Evolutionary conservation across 2,888 invertebrate genomes (phyloP), one percentile per base, ranked within the genome.

Genomic region (Philopedon plagiatum): DNA sequence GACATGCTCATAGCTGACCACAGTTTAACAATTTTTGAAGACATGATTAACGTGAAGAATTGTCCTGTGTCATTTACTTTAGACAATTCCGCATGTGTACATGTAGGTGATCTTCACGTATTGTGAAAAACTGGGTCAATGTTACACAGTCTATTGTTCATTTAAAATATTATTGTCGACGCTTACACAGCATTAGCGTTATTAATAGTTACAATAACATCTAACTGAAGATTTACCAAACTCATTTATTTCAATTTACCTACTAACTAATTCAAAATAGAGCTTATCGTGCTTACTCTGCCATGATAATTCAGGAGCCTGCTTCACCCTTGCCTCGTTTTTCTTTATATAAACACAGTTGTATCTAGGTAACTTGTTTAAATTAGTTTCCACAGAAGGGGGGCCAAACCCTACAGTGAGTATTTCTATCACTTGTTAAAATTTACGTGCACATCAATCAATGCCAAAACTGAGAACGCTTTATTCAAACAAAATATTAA

Each of bases 401-500:
- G 1, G 1, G 21, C n/a, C 8, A 54, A 29, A 54, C 13, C 51
- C 63, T n/a, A 23, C 29, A 62, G 26, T 29, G 51, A 63, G 54
- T 63, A 37, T 63, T 51, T 11, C 63, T 63, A 63, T 51, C 63
- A 63, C 54, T 34, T 63, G 63, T 51, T 23, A 54, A 23, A 37
- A 63, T 63, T 54, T 41, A 34, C 39, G 34, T 19, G 15, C 34
- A 49, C 63, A 63, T 63, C 37, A 34, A 63, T 63, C 63, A 63
- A 63, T 34, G 63, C 37, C 63, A 49, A 63, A 63, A 63, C 37
- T 63, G 13, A 13, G 37, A 15, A 63, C 51, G 26, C 51, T 34
- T 51, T 54, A 32, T 63, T 63, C 54, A 63, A 63, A 51, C 63
- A 63, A 63, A 63, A 54, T 54, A 63, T 63, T 63, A 63, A 63